phyloP scores from a whole-genome alignment of 2,113 vertebrate genomes.

The Apaloderma vittatum region DNA sequence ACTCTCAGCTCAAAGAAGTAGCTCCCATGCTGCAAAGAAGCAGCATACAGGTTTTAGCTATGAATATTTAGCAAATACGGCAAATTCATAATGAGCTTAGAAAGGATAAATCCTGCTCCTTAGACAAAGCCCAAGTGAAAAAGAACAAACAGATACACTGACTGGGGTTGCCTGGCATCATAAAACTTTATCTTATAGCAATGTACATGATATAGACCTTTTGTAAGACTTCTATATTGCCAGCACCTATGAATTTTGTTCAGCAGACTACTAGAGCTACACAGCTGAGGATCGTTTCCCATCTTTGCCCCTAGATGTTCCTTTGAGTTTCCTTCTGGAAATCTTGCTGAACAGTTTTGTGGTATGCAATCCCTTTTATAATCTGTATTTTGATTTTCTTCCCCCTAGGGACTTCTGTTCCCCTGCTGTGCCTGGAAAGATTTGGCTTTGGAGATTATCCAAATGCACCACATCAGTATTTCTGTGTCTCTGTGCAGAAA shows the following conservation, averaged over 20 bases:
- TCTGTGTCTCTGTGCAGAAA: background rate
- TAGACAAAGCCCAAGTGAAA: background rate
- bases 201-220: background rate
- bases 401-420: background rate
- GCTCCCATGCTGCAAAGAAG: background rate
- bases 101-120: background rate
- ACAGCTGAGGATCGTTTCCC: background rate
- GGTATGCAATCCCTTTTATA: background rate
- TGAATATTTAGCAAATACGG: conserved; percentile 23
- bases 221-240: background rate
- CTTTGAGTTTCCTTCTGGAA: background rate
- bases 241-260: background rate
- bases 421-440: background rate
- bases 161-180: background rate
- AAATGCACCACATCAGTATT: background rate
- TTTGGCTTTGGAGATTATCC: background rate
- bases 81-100: background rate
- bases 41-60: background rate
- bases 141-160: background rate
- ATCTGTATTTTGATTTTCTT: background rate
- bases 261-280: background rate
- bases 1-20: background rate
- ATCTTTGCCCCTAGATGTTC: background rate
- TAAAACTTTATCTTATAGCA: background rate
- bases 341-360: background rate